Conservation (phyloP, 1,140 invertebrate genomes). For the Drosophila funebris region DNA sequence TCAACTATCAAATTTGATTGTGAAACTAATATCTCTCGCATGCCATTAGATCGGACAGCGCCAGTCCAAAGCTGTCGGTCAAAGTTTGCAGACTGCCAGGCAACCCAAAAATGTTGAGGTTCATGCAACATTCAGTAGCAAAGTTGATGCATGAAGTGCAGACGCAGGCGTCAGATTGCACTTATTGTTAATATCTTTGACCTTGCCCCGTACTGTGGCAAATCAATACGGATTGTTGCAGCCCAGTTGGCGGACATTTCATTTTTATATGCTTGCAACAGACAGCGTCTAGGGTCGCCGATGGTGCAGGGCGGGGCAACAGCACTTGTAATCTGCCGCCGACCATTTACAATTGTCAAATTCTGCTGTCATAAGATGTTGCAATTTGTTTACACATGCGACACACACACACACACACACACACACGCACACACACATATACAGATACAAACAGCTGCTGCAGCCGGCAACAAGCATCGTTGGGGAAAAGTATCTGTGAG, state of each 20-base stretch:
- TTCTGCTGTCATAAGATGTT: constrained; percentile 74
- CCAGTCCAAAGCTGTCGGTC: constrained; percentile 26
- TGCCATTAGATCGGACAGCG: constrained; percentile 61
- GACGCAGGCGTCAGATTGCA: constrained; percentile 34
- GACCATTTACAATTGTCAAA: constrained; percentile 80
- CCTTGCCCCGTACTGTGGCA: constrained; percentile 28
- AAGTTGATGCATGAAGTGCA: constrained; percentile 36
- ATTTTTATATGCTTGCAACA: constrained; percentile 9
- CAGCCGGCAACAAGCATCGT: constrained; percentile 5
- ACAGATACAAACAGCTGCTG: not conserved
- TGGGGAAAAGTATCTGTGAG: constrained; percentile 53
- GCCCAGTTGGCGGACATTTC: constrained; percentile 29
- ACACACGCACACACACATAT: constrained; percentile 48
- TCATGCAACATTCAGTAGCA: constrained; percentile 32
- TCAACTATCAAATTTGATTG: constrained; percentile 76
- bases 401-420: not conserved
- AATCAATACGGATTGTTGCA: constrained; percentile 32
- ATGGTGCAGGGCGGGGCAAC: constrained; percentile 6
- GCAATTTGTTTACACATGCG: constrained; percentile 78
- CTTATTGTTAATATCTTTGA: constrained; percentile 39
- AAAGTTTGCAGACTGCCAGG: constrained; percentile 62
- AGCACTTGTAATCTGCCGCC: constrained; percentile 53
- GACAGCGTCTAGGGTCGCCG: not conserved
- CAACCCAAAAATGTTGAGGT: not conserved
- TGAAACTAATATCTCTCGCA: constrained; percentile 69